Conservation (phyloP, 2,888 invertebrate genomes). For the Dynastes hyllus region DNA sequence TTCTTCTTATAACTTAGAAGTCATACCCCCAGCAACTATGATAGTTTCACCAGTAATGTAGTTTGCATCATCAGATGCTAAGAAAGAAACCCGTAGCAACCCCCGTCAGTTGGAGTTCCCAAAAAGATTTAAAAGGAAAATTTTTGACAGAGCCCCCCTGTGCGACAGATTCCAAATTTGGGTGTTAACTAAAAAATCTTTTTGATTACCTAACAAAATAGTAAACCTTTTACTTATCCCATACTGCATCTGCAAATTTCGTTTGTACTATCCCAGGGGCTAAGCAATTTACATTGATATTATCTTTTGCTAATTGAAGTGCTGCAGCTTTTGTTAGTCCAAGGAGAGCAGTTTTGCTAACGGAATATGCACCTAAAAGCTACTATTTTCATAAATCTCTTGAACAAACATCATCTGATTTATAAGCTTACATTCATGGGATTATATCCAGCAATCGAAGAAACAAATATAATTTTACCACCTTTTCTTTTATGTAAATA, state of each 20-base stretch:
- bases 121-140: constrained; percentile 73
- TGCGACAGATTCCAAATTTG: constrained; percentile 51
- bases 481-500: constrained; percentile 84
- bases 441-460: constrained; percentile 90
- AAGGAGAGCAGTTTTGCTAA: constrained; percentile 94
- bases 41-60: constrained; percentile 85
- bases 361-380: constrained; percentile 91
- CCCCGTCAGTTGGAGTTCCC: constrained; percentile 78
- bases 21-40: constrained; percentile 78
- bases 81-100: constrained; percentile 79
- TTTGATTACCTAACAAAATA: background rate
- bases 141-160: constrained; percentile 65
- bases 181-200: constrained; percentile 53
- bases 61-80: constrained; percentile 81
- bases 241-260: constrained; percentile 87
- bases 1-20: constrained; percentile 73
- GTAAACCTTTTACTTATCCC: constrained; percentile 60
- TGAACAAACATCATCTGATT: background rate
- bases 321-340: constrained; percentile 91
- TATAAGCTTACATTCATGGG: constrained; percentile 78
- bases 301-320: constrained; percentile 82
- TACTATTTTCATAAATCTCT: constrained; percentile 65
- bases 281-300: constrained; percentile 94
- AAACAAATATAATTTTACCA: constrained; percentile 89
- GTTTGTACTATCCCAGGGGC: constrained; percentile 95